Base-by-base conservation (phyloP, 2,113 vertebrate species). In the Lagopus muta region DNA sequence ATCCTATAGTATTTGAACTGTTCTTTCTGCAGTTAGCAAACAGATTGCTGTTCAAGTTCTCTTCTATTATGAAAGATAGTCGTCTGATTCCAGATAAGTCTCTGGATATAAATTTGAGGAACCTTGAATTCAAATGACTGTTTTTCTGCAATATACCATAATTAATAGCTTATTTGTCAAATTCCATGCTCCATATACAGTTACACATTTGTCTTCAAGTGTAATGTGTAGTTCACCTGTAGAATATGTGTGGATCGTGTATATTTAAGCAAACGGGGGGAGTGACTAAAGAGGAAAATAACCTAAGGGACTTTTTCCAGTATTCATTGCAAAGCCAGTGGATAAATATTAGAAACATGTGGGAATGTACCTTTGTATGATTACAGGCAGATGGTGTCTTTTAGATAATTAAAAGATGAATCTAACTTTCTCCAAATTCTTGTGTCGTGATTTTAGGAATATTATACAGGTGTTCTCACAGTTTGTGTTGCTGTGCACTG, bases 391-490 rank as follows among this genome's bases (percentile, higher is more conserved):
- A 27, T 43, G 2, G 3, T 54, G 21, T 15, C 10, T 66, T 11
- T 57, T 55, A 18, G 4, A 7, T 42, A n/a, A 11, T 75, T 83
- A 9, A 74, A 91, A 91, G 52, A 25, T 55, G 12, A 47, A 71
- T 84, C 5, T 15, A 19, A 9, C 24, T 65, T 43, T 72, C 6
- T 50, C 14, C 12, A 1, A 52, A 15, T 42, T 82, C 34, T 47
- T 75, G 38, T 16, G 16, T 27, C 32, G 25, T 48, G 34, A 1
- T 73, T 91, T 93, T 57, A 88, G 71, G 43, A 66, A 16, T 4
- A 0, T 27, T 20, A 2, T 5, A 10, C 0, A 0, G 20, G 5
- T 40, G 32, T 64, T 74, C 43, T 45, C 15, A 48, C 58, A 20
- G 47, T 87, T 50, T 66, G 21, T 12, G 21, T 54, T 25, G 13